These are phyloP conservation scores for Neopelma chrysocephalum DNA, from an alignment of 2,797 vertebrate species.

Conservation along the genomic window DNA sequence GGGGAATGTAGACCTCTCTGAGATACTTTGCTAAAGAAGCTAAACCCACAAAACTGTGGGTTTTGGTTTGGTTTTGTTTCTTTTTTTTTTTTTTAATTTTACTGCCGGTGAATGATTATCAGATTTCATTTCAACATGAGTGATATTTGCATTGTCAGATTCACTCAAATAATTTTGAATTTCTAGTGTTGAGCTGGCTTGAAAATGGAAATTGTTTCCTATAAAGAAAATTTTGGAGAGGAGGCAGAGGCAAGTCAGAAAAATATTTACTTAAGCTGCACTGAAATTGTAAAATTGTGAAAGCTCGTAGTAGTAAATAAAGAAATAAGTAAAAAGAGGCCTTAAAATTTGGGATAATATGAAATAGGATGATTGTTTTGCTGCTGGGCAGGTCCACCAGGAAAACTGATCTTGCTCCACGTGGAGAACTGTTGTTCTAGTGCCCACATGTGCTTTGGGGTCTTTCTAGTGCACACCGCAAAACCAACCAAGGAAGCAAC, in stretches of 20 bases:
- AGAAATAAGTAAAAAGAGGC: background rate
- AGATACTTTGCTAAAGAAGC: background rate
- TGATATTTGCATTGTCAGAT: background rate
- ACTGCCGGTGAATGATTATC: background rate
- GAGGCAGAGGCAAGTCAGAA: background rate
- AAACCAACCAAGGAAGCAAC: rapidly evolving
- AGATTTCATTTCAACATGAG: background rate
- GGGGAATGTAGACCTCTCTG: background rate
- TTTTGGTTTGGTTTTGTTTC: background rate
- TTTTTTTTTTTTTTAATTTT: background rate
- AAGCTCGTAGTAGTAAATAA: background rate
- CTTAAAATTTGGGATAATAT: background rate
- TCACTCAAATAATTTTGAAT: background rate
- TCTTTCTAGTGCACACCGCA: rapidly evolving
- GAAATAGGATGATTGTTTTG: background rate
- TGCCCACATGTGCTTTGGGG: background rate
- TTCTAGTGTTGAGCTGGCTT: background rate
- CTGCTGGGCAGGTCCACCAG: rapidly evolving
- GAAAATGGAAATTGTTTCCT: background rate
- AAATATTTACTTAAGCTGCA: background rate
- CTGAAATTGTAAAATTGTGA: background rate
- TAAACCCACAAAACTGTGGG: background rate
- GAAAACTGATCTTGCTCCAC: background rate
- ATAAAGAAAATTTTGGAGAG: background rate
- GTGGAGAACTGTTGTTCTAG: rapidly evolving